Conservation (phyloP, 1,140 invertebrate genomes). For the Zaprionus taronus region DNA sequence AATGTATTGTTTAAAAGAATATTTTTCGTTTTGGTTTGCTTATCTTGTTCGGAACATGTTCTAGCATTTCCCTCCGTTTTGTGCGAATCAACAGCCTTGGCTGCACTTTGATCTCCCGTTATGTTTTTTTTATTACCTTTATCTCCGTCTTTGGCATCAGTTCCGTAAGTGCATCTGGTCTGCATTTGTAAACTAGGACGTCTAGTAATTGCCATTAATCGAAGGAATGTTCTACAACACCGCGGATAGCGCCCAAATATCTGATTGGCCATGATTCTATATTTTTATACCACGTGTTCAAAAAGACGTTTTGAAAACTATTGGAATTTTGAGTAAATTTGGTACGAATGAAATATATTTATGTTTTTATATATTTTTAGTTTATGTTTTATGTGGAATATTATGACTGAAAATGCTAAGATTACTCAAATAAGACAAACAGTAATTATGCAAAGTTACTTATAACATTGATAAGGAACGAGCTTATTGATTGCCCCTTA, state of each 20-base stretch:
- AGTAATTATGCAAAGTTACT: not conserved
- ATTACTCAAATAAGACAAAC: not conserved
- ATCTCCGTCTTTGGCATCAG: not conserved
- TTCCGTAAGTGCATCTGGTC: not conserved
- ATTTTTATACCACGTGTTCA: not conserved
- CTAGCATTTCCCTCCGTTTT: too few species aligned
- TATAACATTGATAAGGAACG: not conserved
- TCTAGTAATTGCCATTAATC: not conserved
- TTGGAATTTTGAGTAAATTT: not conserved
- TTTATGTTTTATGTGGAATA: not conserved
- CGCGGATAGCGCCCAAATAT: not conserved
- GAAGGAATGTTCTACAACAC: not conserved
- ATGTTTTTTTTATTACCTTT: too few species aligned
- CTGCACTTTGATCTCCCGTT: too few species aligned
- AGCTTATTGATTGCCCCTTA: too few species aligned
- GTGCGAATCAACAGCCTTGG: too few species aligned
- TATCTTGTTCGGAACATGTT: too few species aligned
- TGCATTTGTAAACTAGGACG: not conserved
- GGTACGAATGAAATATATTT: not conserved
- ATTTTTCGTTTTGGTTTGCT: too few species aligned
- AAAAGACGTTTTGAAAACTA: not conserved
- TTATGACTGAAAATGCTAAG: not conserved
- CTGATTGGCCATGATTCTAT: constrained; percentile 1
- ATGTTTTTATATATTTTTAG: not conserved
- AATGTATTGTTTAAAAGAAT: too few species aligned